phyloP scores from a whole-genome alignment of 2,113 vertebrate genomes.

The Chaenogobius annularis region DNA sequence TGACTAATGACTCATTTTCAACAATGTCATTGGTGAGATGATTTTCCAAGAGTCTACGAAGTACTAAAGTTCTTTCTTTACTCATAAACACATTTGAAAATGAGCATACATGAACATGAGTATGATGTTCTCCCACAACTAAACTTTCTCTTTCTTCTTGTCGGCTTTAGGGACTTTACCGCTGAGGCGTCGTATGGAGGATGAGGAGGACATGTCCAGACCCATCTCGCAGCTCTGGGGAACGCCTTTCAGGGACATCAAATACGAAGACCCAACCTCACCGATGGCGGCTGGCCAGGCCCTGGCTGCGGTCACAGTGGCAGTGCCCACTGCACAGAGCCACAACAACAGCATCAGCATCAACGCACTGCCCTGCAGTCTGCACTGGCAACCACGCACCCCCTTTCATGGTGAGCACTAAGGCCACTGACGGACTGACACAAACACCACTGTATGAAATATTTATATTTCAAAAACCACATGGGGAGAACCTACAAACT shows the following conservation, averaged over 20 bases:
- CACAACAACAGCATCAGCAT: slow-evolving; percentile 51
- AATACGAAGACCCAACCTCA: slow-evolving; percentile 55
- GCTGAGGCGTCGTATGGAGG: slow-evolving; percentile 74
- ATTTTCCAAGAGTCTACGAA: slow-evolving; percentile 39
- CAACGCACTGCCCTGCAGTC: slow-evolving; percentile 48
- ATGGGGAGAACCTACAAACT: not conserved
- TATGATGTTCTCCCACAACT: not conserved
- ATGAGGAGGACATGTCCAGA: slow-evolving; percentile 77
- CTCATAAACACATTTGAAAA: slow-evolving; percentile 31
- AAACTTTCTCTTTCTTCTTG: slow-evolving; percentile 26
- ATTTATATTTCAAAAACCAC: not conserved
- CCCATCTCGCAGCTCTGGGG: slow-evolving; percentile 68
- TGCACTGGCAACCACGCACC: slow-evolving; percentile 48
- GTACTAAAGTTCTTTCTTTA: slow-evolving; percentile 27
- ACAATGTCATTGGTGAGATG: slow-evolving; percentile 29
- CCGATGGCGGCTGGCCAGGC: slow-evolving; percentile 53
- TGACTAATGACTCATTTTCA: slow-evolving; percentile 48
- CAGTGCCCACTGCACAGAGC: slow-evolving; percentile 44
- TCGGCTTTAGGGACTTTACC: slow-evolving; percentile 62
- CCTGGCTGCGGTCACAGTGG: slow-evolving; percentile 35
- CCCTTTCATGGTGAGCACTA: slow-evolving; percentile 67
- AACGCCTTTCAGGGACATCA: slow-evolving; percentile 61
- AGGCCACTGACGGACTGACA: not conserved
- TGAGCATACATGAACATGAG: not conserved
- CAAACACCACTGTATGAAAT: not conserved